Percentiles rank a stretch among this genome's conserved stretches.
phyloP scores from a whole-genome alignment of 2,888 invertebrate species.

The Diaphora mendica region DNA sequence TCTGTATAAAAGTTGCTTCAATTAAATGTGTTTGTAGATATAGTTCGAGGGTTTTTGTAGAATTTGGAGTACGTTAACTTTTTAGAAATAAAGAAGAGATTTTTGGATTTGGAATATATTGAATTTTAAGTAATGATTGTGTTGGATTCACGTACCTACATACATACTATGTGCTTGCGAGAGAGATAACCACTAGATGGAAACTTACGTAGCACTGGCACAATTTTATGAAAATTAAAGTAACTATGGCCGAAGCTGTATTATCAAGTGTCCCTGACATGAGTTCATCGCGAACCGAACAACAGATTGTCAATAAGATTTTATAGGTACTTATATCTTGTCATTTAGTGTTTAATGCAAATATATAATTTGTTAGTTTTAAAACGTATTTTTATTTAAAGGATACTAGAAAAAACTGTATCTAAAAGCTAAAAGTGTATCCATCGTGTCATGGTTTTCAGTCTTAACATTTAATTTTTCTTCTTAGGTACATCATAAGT shows the following conservation, averaged over 20 bases:
- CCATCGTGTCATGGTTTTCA: neutral
- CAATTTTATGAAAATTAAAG: slow-evolving; percentile 65
- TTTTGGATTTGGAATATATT: neutral
- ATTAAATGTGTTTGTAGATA: neutral
- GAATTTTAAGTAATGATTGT: neutral
- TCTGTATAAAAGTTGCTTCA: neutral
- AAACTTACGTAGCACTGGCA: slow-evolving; percentile 33
- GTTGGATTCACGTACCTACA: neutral
- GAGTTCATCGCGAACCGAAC: slow-evolving; percentile 75
- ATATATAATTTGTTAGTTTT: neutral
- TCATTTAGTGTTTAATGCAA: slow-evolving; percentile 12
- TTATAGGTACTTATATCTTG: slow-evolving; percentile 50
- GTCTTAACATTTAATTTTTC: neutral
- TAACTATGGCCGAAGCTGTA: slow-evolving; percentile 61
- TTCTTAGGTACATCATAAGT: no score
- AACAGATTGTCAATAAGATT: slow-evolving; percentile 81
- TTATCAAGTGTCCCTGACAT: slow-evolving; percentile 81
- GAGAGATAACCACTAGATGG: slow-evolving; percentile 26
- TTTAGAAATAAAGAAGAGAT: no score
- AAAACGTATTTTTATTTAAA: neutral
- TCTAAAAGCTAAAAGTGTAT: neutral
- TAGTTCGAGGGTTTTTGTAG: no score
- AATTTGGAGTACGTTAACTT: no score
- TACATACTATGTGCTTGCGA: neutral
- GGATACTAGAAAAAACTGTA: neutral